Evolutionary conservation across 2,113 vertebrate genomes (phyloP), one percentile per base, ranked within the genome.

Genomic region (Tragelaphus buxtoni): DNA sequence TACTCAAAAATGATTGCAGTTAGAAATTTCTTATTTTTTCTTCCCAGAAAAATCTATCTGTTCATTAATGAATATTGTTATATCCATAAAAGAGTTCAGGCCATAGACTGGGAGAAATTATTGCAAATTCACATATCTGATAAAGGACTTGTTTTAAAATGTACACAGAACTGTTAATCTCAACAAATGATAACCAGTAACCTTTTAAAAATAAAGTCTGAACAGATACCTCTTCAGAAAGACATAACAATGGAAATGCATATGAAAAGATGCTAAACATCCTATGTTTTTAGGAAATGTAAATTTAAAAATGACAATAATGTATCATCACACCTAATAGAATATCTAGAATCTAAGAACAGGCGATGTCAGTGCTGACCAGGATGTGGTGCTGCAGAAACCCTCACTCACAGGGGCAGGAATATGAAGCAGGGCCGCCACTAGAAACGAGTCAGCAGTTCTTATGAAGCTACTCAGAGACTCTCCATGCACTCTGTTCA

Each of bases 401-500:
- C 14, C n/a, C n/a, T 35, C 4, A 0, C 11, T 35, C 63, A 35
- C n/a, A 4, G n/a, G 4, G 56, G 56, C 24, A 58, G 24, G 56
- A 13, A 61, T 28, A 61, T 4, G 26, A 13, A 61, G 11, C 26
- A 12, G 4, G 0, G 4, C 11, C 13, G 58, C 58, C 0, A 0
- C 58, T 61, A 6, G 10, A 28, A 30, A 30, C 0, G 26, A 32
- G 32, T 35, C 17, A 35, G n/a, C 63, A 69, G n/a, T 69, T 69
- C n/a, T 69, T 9, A 65, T 7, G 16, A 35, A 65, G 32, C 63
- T 65, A 18, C 12, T 8, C 63, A 65, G 5, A 32, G 30, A 63
- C 14, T 65, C 32, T n/a, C 14, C 63, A n/a, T n/a, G 7, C 32
- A 65, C 1, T 32, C 32, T 65, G 7, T n/a, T 35, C 32, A 69